phyloP scores from a whole-genome alignment of 2,797 vertebrate species.

The Megaceryle alcyon region DNA sequence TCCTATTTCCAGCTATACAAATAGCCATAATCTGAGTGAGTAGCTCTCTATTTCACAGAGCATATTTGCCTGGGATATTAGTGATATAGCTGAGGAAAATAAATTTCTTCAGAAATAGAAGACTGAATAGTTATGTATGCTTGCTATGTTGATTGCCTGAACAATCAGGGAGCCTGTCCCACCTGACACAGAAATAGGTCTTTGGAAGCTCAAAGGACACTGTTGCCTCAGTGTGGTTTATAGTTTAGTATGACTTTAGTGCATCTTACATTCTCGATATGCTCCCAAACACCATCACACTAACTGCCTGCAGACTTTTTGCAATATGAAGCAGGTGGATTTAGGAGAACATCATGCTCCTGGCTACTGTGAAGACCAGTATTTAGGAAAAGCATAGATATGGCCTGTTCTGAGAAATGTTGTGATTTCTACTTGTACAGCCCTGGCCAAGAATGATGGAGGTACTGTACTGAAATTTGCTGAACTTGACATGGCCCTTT shows the following conservation, averaged over 20 bases:
- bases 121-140: neutral
- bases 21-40: neutral
- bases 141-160: neutral
- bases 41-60: neutral
- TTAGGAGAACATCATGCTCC: rapidly evolving
- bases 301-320: neutral
- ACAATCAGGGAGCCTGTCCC: neutral
- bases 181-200: neutral
- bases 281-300: neutral
- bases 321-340: neutral
- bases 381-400: neutral
- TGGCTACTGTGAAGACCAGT: neutral
- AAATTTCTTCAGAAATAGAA: neutral
- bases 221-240: neutral
- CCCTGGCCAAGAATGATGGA: neutral
- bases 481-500: neutral
- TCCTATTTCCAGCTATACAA: neutral
- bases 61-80: neutral
- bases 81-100: neutral
- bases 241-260: neutral
- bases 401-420: neutral
- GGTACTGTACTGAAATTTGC: neutral
- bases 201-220: neutral
- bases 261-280: neutral
- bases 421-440: neutral